Conservation (phyloP, 2,888 invertebrate genomes). For the Conops quadrifasciatus region DNA sequence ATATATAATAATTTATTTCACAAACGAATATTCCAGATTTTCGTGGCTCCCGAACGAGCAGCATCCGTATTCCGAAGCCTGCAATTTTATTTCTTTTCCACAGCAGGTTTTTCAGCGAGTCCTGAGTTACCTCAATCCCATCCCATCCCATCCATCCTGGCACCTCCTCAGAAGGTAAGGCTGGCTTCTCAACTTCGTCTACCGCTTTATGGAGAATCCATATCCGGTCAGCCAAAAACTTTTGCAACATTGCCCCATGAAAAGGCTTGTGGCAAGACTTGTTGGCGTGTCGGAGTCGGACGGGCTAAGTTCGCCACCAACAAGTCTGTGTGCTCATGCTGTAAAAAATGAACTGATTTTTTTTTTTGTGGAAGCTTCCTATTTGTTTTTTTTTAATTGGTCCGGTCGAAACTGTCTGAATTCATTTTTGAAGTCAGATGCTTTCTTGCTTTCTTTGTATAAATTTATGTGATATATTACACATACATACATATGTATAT, state of each 20-base stretch:
- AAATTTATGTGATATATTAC: neutral
- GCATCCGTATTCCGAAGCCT: neutral
- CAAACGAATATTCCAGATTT: constrained; percentile 1
- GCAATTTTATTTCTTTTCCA: neutral
- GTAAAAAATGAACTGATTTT: no score
- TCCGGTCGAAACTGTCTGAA: no score
- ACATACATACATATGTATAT: neutral
- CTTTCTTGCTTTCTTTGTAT: neutral
- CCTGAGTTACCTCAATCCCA: no score
- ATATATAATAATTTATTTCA: constrained; percentile 28
- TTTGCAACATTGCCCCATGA: constrained; percentile 41
- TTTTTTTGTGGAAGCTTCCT: no score
- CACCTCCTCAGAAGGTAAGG: no score
- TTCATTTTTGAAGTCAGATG: neutral
- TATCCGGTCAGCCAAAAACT: constrained; percentile 19
- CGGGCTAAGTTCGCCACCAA: no score
- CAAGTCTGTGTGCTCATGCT: no score
- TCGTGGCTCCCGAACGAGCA: neutral
- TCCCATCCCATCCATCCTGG: no score
- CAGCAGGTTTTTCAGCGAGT: neutral
- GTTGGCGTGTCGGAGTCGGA: no score
- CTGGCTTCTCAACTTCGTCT: neutral
- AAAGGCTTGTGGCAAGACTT: constrained; percentile 39
- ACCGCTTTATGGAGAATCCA: constrained; percentile 6
- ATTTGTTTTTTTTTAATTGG: no score